Percentiles rank a stretch among this genome's conserved stretches.
These are phyloP conservation scores for Phaethon lepturus DNA, from an alignment of 2,113 vertebrate genomes.

Conservation along the genomic window DNA sequence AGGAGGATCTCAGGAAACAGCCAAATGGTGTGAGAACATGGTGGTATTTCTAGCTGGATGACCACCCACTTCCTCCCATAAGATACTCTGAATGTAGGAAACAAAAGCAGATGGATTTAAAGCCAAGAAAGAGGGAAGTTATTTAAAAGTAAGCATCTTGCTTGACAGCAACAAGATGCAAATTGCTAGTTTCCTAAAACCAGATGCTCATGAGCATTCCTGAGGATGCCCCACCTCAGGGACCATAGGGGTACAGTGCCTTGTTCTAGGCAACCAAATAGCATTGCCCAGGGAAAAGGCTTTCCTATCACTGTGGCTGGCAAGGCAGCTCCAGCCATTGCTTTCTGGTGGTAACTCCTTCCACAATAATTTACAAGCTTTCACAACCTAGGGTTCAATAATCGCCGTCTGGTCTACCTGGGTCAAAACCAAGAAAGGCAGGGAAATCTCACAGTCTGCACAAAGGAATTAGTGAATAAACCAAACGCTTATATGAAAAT, in stretches of 20 bases:
- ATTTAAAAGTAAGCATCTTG: neutral
- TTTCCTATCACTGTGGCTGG: neutral
- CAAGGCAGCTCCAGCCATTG: neutral
- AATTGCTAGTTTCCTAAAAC: neutral
- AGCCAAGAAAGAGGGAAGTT: neutral
- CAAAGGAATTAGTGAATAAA: neutral
- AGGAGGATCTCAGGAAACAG: neutral
- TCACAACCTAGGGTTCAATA: neutral
- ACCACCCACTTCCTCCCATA: constrained; percentile 18
- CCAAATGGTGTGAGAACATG: neutral
- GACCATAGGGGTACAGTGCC: neutral
- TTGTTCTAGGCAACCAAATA: neutral
- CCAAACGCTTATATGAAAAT: neutral
- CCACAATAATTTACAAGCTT: neutral
- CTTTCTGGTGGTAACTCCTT: neutral
- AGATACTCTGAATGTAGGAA: neutral
- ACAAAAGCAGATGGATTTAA: neutral
- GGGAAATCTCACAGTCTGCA: neutral
- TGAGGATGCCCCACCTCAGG: neutral
- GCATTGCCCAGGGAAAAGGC: neutral
- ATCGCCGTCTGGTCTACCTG: neutral
- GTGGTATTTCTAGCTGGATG: constrained; percentile 11
- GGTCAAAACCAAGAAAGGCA: neutral
- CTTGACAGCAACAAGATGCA: neutral
- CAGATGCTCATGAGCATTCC: neutral